Base-by-base conservation (phyloP, 2,797 vertebrate genomes). In the Tapirus indicus region DNA sequence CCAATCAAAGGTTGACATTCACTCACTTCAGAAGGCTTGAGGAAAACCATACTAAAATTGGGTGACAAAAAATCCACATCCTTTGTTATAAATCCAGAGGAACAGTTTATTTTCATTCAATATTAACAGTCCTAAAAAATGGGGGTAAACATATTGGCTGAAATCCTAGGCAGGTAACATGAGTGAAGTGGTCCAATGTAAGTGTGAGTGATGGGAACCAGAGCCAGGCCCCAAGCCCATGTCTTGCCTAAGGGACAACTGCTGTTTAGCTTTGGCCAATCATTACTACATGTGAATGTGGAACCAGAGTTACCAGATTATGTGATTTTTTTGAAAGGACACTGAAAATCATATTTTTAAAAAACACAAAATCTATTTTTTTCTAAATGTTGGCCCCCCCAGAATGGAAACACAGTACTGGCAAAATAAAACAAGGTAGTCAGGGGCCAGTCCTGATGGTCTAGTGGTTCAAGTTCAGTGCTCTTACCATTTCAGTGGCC, bases 61-160 rank as follows among this genome's bases (percentile, higher is more conserved):
- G 32, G 5, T 80, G 91, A 93, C 88, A 97, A 97, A 64, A 92
- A 97, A 98, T 98, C 97, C 91, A 97, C 96, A 29, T n/a, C 27
- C 38, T 95, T 97, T 98, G 77, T 97, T 97, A 98, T 27, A 92
- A 98, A 95, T 77, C 60, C 62, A 96, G n/a, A 93, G 32, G 87
- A 97, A 97, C 97, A 95, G 93, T 97, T 97, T 89, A 90, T 95
- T 98, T 98, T 68, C 93, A 98, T 98, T 98, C 72, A 96, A 94
- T 98, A 97, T 97, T 98, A 97, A 97, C 92, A 97, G 91, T 95
- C 86, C 80, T 98, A 97, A 78, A 95, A 97, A 98, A 97, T 90
- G 88, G 84, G 6, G 79, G 78, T 96, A 98, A 98, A 98, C 71
- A 97, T 97, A 96, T 96, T 98, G 89, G 90, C 97, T 98, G 98